Base-by-base conservation (phyloP, 2,113 vertebrate genomes). In the Nyctereutes procyonoides region DNA sequence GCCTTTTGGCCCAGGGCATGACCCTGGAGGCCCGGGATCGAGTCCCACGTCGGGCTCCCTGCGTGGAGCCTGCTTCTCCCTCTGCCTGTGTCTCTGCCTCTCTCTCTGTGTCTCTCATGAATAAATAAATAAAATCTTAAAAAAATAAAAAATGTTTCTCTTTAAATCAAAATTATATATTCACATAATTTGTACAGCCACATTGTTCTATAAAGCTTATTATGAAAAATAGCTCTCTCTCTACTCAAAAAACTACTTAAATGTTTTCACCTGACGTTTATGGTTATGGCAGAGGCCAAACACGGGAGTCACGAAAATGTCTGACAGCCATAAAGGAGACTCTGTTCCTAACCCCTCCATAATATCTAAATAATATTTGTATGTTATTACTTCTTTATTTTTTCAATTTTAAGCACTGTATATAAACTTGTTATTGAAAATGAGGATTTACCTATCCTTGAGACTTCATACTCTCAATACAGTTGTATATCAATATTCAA, bases 401-500 rank as follows among this genome's bases (percentile, higher is more conserved):
- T 80, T 80, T 84, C 20, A 90, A 56, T 94, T 96, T 90, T 80
- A 94, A 87, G 62, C 30, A 90, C 14, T 87, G 17, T 51, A 55
- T 76, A 43, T 87, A 93, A 89, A 93, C 38, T 87, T 88, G 73
- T 84, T 89, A 87, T 9, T 92, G 76, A 90, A 97, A 97, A 92
- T 65, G 13, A 87, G 32, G 74, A 73, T 76, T 96, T 80, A 80
- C 7, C 56, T 26, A 73, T 55, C 24, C 30, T 71, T 94, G 35
- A 53, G 55, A n/a, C 12, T 28, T 26, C 80, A 82, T 60, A 82
- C 8, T 87, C 22, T 88, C 60, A 90, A 77, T 60, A 63, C n/a
- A 95, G 26, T 53, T 63, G 43, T 30, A 96, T 48, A 73, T 53
- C 58, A 82, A 85, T 89, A 76, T 76, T 91, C 15, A 83, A 51